Conservation (phyloP, 2,113 vertebrate genomes). For the Numenius arquata region DNA sequence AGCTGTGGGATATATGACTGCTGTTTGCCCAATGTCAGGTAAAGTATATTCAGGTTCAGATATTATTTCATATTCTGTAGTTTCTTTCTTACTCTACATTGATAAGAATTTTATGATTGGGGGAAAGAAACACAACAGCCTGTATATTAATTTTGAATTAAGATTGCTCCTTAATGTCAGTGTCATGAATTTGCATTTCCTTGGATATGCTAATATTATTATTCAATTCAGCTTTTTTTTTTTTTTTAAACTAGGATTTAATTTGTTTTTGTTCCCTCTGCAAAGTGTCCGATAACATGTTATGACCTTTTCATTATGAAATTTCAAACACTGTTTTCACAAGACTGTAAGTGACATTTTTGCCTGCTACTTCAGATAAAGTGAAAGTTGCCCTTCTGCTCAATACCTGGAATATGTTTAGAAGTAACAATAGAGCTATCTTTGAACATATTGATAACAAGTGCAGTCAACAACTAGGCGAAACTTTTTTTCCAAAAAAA, state of each 20-base stretch:
- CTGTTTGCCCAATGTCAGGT: not conserved
- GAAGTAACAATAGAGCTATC: not conserved
- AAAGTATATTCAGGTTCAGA: not conserved
- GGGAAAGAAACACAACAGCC: not conserved
- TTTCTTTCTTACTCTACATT: not conserved
- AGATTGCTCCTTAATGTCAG: not conserved
- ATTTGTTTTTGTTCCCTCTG: not conserved
- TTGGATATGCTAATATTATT: not conserved
- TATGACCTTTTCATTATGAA: conserved; percentile 43
- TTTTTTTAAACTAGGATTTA: not conserved
- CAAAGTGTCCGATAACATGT: not conserved
- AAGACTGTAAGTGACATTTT: not conserved
- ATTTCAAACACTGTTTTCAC: not conserved
- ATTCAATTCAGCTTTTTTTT: not conserved
- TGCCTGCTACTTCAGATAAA: not conserved
- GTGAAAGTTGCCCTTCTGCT: conserved; percentile 23
- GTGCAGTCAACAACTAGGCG: not conserved
- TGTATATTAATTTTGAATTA: not conserved
- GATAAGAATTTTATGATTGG: not conserved
- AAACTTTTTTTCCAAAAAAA: not conserved
- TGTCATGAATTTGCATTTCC: not conserved
- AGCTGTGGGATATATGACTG: not conserved
- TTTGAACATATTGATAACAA: not conserved
- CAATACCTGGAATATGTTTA: not conserved
- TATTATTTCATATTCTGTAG: not conserved